Base-by-base conservation (phyloP, 2,888 invertebrate species). In the Drosophila fungiperda region DNA sequence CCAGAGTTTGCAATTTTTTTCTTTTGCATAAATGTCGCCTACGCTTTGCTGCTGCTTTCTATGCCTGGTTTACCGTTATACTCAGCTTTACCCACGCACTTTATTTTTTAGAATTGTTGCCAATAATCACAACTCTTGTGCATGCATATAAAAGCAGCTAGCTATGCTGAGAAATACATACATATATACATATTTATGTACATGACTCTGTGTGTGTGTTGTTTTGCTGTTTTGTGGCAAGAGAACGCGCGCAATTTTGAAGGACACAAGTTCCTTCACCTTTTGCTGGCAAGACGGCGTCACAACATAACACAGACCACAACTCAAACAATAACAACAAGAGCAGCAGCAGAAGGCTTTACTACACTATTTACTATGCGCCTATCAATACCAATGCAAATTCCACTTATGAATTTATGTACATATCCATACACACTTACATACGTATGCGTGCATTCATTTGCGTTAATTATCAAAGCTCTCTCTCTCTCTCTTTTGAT, bases 211-310 rank as follows among this genome's bases (percentile, higher is more conserved):
- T 53, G 32, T 55, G 40, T 52, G 29, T 54, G 35, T 58, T 65
- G 63, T n/a, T 36, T 36, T 54, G 17, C 12, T 42, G 55, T 55
- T 53, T 67, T 77, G 68, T 48, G 20, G 52, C 50, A 23, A 45
- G 26, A 66, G 73, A 85, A 76, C 86, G 87, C 85, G 90, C 87
- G 78, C 84, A 81, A 23, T 74, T 89, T 89, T 82, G 87, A 87
- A 87, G 87, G 87, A 87, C 87, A 89, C 75, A 67, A 90, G 87
- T 90, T 87, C 90, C 84, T 87, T 87, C 69, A 87, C 87, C 87
- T 83, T 77, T 81, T 38, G 45, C 20, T 1, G 36, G 36, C 59
- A 78, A 75, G 67, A 64, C 77, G 74, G 61, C 74, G 77, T 76
- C 78, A 78, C 57, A 76, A 64, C 69, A 74, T 38, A 77, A 54